Evolutionary conservation across 2,888 invertebrate genomes (phyloP), one percentile per base, ranked within the genome.

Genomic region (Metalampra italica): DNA sequence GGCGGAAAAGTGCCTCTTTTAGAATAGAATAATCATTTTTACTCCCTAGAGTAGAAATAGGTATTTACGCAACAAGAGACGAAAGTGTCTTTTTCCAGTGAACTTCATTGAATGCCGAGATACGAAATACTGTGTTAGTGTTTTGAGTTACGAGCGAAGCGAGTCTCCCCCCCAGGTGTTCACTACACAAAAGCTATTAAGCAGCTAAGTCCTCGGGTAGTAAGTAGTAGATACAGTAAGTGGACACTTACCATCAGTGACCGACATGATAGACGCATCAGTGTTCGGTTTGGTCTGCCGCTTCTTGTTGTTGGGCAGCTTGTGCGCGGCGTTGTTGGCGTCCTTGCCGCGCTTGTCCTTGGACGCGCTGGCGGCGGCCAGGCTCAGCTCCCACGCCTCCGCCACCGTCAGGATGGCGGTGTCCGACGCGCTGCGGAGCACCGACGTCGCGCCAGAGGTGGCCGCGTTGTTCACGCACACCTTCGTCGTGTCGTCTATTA

Each of bases 321-420:
- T 90, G 54, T 88, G 73, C 45, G 82, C 70, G 5, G 91, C 90
- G 76, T 95, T 93, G 80, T 95, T 93, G 45, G 93, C 93, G 82
- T 96, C 96, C 77, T 96, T 97, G 54, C 94, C 93, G 41, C 97
- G 91, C 78, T 97, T 97, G 79, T 97, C 97, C 83, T 97, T 96
- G 46, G 96, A 96, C 13, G 95, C 95, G 54, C 95, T 94, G 45
- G 95, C 96, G 44, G 97, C 96, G 9, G 96, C 95, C 49, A 96
- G 93, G 62, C 95, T 95, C n/a, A 95, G 90, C 62, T 90, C 90
- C 64, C 97, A 94, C 49, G 95, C 94, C 29, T 97, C 94, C 0
- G 94, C 91, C 44, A 96, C 93, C 47, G 94, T 94, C 71, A 96
- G 95, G 68, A 96, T 95, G 78, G 97, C 91, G 7, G 90, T 84